phyloP scores from a whole-genome alignment of 2,888 invertebrate species.

The Cheilosia soror region DNA sequence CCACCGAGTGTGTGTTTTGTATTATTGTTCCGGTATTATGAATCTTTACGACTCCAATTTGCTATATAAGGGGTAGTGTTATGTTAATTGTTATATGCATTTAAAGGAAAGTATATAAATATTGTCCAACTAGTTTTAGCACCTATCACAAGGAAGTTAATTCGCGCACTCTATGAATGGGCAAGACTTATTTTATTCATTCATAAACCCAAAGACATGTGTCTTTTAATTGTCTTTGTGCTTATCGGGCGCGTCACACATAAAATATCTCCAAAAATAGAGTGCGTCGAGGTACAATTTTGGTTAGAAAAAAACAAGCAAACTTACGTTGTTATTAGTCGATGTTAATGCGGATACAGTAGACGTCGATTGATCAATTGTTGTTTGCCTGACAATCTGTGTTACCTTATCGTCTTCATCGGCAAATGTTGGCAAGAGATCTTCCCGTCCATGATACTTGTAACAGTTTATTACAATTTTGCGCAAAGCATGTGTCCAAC shows the following conservation, averaged over 20 bases:
- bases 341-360: constrained; percentile 76
- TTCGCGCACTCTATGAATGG: neutral
- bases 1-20: constrained; percentile 80
- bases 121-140: neutral
- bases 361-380: constrained; percentile 76
- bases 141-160: too few relatives aligned
- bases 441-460: constrained; percentile 98
- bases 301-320: neutral
- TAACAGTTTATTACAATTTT: constrained; percentile 99
- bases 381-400: constrained; percentile 84
- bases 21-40: constrained; percentile 83
- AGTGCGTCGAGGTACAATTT: neutral
- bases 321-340: constrained; percentile 76
- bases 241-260: too few relatives aligned
- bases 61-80: constrained; percentile 61
- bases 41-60: constrained; percentile 84
- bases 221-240: too few relatives aligned
- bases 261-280: constrained; percentile 10
- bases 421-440: constrained; percentile 96
- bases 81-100: constrained; percentile 12
- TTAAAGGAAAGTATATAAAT: neutral
- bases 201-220: too few relatives aligned
- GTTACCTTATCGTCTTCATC: constrained; percentile 94
- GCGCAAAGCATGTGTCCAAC: constrained; percentile 98
- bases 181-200: neutral